These are phyloP conservation scores for Seira sanloemensis DNA, from an alignment of 2,888 invertebrate genomes.

Conservation along the genomic window DNA sequence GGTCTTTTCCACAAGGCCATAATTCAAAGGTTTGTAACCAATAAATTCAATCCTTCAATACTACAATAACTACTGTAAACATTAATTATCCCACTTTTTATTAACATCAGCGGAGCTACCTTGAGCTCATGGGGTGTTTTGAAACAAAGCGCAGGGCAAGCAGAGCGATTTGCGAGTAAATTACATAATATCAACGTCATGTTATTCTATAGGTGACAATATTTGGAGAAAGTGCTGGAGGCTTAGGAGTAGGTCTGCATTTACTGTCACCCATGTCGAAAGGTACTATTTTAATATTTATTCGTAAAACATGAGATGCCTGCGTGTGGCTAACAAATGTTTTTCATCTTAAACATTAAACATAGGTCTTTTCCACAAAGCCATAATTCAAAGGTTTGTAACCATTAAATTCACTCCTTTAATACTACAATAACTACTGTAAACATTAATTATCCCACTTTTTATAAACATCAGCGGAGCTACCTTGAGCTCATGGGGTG, in stretches of 20 bases:
- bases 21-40: constrained; percentile 34
- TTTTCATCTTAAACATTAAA: too few relatives aligned
- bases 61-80: too few relatives aligned
- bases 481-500: constrained; percentile 54
- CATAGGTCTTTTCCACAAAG: constrained; percentile 56
- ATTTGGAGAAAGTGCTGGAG: constrained; percentile 54
- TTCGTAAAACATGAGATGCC: too few relatives aligned
- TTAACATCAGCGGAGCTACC: constrained; percentile 45
- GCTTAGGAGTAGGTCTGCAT: constrained; percentile 53
- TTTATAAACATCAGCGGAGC: constrained; percentile 33
- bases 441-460: not conserved
- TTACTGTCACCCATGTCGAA: constrained; percentile 51
- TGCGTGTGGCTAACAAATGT: too few relatives aligned
- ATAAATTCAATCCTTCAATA: not conserved
- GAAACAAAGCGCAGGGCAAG: constrained; percentile 52
- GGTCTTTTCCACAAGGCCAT: constrained; percentile 59
- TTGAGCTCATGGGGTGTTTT: constrained; percentile 54
- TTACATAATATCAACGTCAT: too few relatives aligned
- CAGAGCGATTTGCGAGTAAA: constrained; percentile 62
- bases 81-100: not conserved
- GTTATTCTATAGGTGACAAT: too few relatives aligned
- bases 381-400: constrained; percentile 48
- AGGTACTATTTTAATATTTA: constrained; percentile 39
- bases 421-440: not conserved
- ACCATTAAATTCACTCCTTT: not conserved